Evolutionary conservation across 2,113 vertebrate genomes (phyloP), one percentile per base, ranked within the genome.

Genomic region (Hydrolagus affinis): DNA sequence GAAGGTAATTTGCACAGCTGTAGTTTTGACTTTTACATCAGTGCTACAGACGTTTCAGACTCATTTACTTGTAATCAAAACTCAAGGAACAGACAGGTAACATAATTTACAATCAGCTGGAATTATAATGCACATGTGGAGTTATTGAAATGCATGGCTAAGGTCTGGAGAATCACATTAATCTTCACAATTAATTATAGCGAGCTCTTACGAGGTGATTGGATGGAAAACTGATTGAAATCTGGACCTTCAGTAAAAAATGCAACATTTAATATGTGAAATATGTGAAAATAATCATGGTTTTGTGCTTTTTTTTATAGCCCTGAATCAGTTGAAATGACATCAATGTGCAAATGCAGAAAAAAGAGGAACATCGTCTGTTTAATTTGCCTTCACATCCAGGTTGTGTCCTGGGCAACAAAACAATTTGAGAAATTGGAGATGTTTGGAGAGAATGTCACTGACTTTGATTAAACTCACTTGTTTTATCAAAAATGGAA

Each of bases 141-240:
- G 56, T 56, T 75, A 75, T 75, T 75, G 32, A 75, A 75, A 44
- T 19, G 56, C 15, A 21, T n/a, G 73, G 32, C 32, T 44, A 75
- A 14, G 56, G 64, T 44, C 32, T 85, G n/a, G 60, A 74, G 85
- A 75, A 66, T 85, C 30, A 21, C 28, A 4, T 59, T 85, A 70
- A 25, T n/a, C 76, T 70, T 83, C 11, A 64, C 44, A 62, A 72
- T 87, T 30, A 85, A 87, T 80, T 72, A 70, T 28, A 68, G 25
- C 23, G 64, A 19, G 17, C 66, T 85, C 64, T 85, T 56, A 78
- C 10, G 71, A 62, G 32, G n/a, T 85, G 66, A 69, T 57, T 85
- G 59, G 66, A 85, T 23, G 56, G 23, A 60, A 85, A 56, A 75
- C 71, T 87, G 83, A 86, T 86, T 85, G 71, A 85, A 86, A 78